Evolutionary conservation across 2,113 vertebrate genomes (phyloP).

Genomic region (Ramphastos sulfuratus): DNA sequence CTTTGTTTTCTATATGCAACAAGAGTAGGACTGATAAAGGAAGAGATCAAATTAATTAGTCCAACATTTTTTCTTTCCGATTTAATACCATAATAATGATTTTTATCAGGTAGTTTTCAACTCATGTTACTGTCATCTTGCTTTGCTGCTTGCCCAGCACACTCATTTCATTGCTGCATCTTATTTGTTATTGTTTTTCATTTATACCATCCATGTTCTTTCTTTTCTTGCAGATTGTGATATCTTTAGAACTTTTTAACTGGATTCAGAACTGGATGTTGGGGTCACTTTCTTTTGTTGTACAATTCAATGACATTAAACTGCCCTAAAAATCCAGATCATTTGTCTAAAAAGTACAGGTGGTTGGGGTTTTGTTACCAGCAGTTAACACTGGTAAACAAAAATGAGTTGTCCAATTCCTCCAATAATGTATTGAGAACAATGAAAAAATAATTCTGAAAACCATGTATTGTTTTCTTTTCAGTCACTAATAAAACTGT

Average conservation of each 20-base stretch:
- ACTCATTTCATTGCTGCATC: constrained; percentile 53
- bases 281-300: constrained; percentile 83
- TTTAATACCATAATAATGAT: neutral
- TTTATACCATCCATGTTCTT: constrained; percentile 77
- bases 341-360: constrained; percentile 39
- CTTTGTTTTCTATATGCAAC: neutral
- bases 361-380: constrained; percentile 8
- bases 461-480: constrained; percentile 69
- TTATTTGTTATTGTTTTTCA: constrained; percentile 57
- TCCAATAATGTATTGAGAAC: constrained; percentile 57
- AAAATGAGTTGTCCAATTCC: constrained; percentile 44
- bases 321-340: constrained; percentile 67
- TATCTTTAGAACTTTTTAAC: constrained; percentile 91
- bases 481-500: constrained; percentile 78
- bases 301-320: constrained; percentile 73
- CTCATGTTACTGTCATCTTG: neutral
- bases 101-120: neutral
- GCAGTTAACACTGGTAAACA: constrained; percentile 16
- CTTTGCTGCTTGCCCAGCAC: neutral
- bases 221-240: constrained; percentile 95
- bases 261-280: constrained; percentile 89
- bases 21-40: neutral
- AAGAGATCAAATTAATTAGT: neutral
- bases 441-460: neutral
- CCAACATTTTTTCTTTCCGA: neutral